These are phyloP conservation scores for Lamprologus lemairii DNA, from an alignment of 2,113 vertebrate species.

Conservation along the genomic window DNA sequence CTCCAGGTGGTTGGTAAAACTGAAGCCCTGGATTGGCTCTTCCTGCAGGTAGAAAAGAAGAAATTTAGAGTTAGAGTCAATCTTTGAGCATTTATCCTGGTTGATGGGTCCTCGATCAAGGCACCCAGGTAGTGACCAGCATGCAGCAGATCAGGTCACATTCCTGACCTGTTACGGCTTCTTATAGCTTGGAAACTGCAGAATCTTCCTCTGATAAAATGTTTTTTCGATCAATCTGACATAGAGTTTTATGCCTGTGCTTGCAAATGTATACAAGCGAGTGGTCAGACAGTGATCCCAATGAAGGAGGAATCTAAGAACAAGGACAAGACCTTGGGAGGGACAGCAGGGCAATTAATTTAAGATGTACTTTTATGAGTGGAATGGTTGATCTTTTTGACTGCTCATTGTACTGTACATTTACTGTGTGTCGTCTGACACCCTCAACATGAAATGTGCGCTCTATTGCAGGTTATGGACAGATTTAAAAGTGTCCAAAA, in stretches of 20 bases:
- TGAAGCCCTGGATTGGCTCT: constrained; percentile 85
- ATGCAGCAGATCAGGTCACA: neutral
- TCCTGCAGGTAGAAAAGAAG: constrained; percentile 71
- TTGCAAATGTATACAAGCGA: neutral
- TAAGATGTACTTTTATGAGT: neutral
- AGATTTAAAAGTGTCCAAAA: neutral
- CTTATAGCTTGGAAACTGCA: neutral
- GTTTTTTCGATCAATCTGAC: neutral
- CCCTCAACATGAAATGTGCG: neutral
- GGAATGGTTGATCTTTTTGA: neutral
- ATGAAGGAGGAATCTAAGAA: neutral
- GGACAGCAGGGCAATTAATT: neutral
- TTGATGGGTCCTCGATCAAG: neutral
- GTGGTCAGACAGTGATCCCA: neutral
- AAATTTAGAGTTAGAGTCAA: neutral
- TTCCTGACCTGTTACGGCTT: neutral
- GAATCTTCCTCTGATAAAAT: neutral
- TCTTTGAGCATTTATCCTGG: neutral
- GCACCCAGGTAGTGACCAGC: neutral
- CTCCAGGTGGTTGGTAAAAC: constrained; percentile 79
- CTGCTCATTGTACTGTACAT: neutral
- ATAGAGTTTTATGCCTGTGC: neutral
- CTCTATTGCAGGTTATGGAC: neutral
- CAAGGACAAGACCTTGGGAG: neutral
- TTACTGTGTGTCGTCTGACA: neutral